Percentiles rank a stretch among this genome's conserved stretches.
Evolutionary conservation across 2,888 invertebrate genomes (phyloP).

Genomic region (Oligia latruncula): DNA sequence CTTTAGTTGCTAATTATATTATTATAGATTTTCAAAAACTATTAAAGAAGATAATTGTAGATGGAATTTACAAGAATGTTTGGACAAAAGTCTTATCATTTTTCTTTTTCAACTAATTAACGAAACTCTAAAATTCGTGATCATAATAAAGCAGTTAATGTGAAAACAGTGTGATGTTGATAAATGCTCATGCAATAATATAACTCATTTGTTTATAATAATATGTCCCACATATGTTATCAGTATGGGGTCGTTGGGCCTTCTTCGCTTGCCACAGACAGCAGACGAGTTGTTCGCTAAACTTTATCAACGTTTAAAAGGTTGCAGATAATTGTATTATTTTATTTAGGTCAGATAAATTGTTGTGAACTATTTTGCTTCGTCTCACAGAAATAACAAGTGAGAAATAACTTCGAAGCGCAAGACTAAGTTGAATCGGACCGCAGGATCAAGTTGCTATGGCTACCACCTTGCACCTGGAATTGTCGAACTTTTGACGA

Average conservation of each 20-base stretch:
- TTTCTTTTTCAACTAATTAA: constrained; percentile 3
- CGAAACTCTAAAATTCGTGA: neutral
- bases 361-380: neutral
- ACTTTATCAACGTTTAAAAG: neutral
- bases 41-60: constrained; percentile 19
- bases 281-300: neutral
- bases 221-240: constrained; percentile 4
- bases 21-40: constrained; percentile 36
- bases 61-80: constrained; percentile 35
- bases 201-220: constrained; percentile 8
- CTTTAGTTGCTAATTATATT: constrained; percentile 29
- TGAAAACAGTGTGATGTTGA: constrained; percentile 37
- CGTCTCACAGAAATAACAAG: constrained; percentile 24
- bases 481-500: neutral
- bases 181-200: constrained; percentile 43
- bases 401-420: constrained; percentile 22
- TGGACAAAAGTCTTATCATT: constrained; percentile 28
- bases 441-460: neutral
- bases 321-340: neutral
- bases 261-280: constrained; percentile 40
- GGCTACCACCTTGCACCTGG: no score
- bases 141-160: constrained; percentile 9
- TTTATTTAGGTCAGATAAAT: neutral
- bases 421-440: constrained; percentile 4
- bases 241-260: constrained; percentile 26